Conservation (phyloP, 2,113 vertebrate species). For the Sitta europaea region DNA sequence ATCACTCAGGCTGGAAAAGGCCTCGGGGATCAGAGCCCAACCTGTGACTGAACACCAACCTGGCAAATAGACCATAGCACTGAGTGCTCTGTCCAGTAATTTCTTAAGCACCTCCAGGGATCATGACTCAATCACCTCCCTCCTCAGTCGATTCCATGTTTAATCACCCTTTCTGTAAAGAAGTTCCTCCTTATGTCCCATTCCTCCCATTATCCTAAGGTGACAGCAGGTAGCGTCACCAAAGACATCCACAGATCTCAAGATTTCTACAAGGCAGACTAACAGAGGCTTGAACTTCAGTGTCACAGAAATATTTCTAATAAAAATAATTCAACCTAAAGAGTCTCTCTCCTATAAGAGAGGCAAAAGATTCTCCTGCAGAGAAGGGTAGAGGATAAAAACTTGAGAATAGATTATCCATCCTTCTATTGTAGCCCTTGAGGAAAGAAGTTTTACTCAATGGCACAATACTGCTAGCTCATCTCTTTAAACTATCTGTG, state of each 20-base stretch:
- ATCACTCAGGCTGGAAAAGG: background rate
- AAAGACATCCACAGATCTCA: background rate
- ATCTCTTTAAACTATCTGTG: background rate
- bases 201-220: background rate
- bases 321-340: background rate
- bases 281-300: background rate
- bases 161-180: background rate
- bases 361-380: background rate
- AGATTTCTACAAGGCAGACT: background rate
- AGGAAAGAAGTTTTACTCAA: background rate
- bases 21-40: background rate
- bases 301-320: background rate
- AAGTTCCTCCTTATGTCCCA: background rate
- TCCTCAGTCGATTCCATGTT: background rate
- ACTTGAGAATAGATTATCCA: background rate
- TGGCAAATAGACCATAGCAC: background rate
- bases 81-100: background rate
- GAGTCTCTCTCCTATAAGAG: background rate
- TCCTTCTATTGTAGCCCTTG: background rate
- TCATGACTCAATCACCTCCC: background rate
- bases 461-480: background rate
- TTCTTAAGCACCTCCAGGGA: background rate
- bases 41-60: rapidly evolving
- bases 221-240: background rate
- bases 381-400: background rate